Percentiles rank a stretch among this genome's conserved stretches.
These are phyloP conservation scores for Aegotheles bennettii DNA, from an alignment of 2,113 vertebrate genomes.

Conservation along the genomic window DNA sequence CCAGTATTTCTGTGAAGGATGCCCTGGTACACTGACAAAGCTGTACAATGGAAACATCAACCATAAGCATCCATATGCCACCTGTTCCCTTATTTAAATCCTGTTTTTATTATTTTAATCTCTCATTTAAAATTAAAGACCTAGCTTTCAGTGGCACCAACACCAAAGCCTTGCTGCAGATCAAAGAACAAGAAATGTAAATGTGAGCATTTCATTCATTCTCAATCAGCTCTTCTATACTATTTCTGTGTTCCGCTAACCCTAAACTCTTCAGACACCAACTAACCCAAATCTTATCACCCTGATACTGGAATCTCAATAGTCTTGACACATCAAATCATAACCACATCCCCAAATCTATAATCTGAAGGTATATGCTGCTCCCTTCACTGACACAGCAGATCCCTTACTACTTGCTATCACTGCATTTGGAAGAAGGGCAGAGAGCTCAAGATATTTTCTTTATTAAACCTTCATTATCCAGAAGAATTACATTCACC, in stretches of 20 bases:
- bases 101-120: not conserved
- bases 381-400: not conserved
- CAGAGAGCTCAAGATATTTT: not conserved
- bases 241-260: not conserved
- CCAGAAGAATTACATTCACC: not conserved
- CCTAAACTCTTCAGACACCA: not conserved
- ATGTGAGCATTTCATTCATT: not conserved
- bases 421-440: not conserved
- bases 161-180: not conserved
- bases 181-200: not conserved
- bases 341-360: not conserved
- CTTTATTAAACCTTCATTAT: not conserved
- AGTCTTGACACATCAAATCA: not conserved
- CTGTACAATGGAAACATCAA: not conserved
- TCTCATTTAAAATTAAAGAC: not conserved
- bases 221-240: not conserved
- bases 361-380: not conserved
- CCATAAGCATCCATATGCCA: rapidly evolving
- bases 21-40: not conserved
- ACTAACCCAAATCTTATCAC: not conserved
- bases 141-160: not conserved
- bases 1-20: not conserved
- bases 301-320: not conserved
- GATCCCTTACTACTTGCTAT: not conserved
- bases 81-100: not conserved